phyloP scores from a whole-genome alignment of 1,140 invertebrate species.

The Cydia amplana region DNA sequence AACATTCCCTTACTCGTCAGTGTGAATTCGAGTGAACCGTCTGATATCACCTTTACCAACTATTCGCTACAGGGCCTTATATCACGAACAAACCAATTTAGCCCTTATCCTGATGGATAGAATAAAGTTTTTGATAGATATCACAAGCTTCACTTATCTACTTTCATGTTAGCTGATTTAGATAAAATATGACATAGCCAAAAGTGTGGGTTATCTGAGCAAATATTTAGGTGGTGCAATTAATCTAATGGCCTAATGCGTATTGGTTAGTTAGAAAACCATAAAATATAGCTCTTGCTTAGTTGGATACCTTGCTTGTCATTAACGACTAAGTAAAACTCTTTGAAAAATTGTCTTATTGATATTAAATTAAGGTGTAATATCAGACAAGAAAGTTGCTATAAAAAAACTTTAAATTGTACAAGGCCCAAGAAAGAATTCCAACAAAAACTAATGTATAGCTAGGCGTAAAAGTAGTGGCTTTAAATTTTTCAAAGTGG shows the following conservation, averaged over 20 bases:
- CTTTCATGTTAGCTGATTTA: slow-evolving; percentile 12
- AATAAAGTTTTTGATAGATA: neutral
- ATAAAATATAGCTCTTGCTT: neutral
- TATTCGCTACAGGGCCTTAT: neutral
- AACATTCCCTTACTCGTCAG: no score
- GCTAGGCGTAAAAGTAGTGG: slow-evolving; percentile 36
- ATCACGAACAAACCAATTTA: neutral
- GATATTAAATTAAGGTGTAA: no score
- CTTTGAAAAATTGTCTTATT: no score
- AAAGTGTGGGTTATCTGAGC: slow-evolving; percentile 16
- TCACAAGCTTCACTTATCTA: slow-evolving; percentile 4
- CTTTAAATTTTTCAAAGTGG: slow-evolving; percentile 41
- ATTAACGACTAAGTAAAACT: no score
- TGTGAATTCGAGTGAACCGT: no score
- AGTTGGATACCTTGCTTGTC: neutral
- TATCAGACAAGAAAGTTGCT: no score
- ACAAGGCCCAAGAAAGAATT: no score
- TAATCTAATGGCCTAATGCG: neutral
- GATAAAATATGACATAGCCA: slow-evolving; percentile 15
- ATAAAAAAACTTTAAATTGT: no score
- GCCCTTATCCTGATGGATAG: neutral
- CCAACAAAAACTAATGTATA: slow-evolving; percentile 21
- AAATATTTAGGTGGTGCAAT: slow-evolving; percentile 9
- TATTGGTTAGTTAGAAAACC: neutral
- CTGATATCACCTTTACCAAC: neutral